These are phyloP conservation scores for Ormyrus thymus DNA, from an alignment of 2,888 invertebrate species.

Conservation along the genomic window DNA sequence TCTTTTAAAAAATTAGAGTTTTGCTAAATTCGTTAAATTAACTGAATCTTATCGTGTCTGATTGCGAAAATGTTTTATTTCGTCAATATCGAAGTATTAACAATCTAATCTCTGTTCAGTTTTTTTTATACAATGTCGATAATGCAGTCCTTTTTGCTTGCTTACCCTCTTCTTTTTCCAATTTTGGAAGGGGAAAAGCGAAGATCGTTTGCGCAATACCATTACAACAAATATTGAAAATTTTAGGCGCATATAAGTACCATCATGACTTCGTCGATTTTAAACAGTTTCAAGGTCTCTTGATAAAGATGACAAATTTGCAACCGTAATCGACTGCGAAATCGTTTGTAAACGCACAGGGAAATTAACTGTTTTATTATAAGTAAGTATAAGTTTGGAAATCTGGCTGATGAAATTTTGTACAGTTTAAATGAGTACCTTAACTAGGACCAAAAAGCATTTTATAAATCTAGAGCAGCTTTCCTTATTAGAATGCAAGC, in stretches of 20 bases:
- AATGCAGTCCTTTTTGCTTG: constrained; percentile 18
- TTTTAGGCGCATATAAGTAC: constrained; percentile 14
- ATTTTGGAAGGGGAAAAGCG: neutral
- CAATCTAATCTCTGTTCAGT: constrained; percentile 27
- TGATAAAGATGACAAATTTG: constrained; percentile 39
- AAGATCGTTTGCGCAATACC: constrained; percentile 16
- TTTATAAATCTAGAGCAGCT: too few relatives aligned
- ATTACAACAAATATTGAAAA: constrained; percentile 11
- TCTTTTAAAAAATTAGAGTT: too few relatives aligned
- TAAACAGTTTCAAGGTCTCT: constrained; percentile 23
- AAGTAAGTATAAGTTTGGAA: neutral
- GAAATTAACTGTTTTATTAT: neutral
- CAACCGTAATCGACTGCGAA: constrained; percentile 26
- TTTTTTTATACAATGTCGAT: constrained; percentile 24
- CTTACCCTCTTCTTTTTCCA: neutral
- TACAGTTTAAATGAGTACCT: too few relatives aligned
- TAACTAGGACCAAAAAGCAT: too few relatives aligned
- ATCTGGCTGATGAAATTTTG: neutral
- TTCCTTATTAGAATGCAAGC: too few relatives aligned
- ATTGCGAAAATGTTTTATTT: constrained; percentile 36
- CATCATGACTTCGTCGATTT: neutral
- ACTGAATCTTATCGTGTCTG: neutral
- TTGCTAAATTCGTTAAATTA: too few relatives aligned
- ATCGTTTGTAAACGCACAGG: constrained; percentile 11
- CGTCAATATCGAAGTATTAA: constrained; percentile 25